Evolutionary conservation across 2,888 invertebrate species (phyloP).

Genomic region (Tachina grossa): DNA sequence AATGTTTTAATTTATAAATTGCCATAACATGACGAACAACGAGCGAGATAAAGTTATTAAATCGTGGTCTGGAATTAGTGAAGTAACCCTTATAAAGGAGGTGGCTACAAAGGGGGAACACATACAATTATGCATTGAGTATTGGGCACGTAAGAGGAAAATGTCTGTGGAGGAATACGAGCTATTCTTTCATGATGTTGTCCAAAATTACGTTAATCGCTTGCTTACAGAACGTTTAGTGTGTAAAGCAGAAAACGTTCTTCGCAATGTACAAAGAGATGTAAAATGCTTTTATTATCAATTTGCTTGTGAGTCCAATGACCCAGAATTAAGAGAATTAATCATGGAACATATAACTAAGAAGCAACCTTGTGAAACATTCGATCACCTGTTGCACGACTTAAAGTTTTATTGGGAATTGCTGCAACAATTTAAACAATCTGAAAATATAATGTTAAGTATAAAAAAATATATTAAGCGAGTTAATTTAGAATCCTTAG

Average conservation of each 20-base stretch:
- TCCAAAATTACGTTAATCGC: slow-evolving; percentile 80
- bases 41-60: slow-evolving; percentile 79
- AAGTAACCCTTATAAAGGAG: slow-evolving; percentile 80
- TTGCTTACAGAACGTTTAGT: slow-evolving; percentile 80
- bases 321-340: slow-evolving; percentile 85
- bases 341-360: slow-evolving; percentile 87
- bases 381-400: slow-evolving; percentile 75
- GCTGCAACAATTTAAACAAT: slow-evolving; percentile 76
- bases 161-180: slow-evolving; percentile 75
- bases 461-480: slow-evolving; percentile 74
- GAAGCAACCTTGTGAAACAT: slow-evolving; percentile 79
- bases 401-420: slow-evolving; percentile 79
- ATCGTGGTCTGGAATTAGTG: slow-evolving; percentile 80
- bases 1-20: background rate
- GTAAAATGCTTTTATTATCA: slow-evolving; percentile 80
- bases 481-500: slow-evolving; percentile 79
- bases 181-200: slow-evolving; percentile 80
- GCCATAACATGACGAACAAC: slow-evolving; percentile 46
- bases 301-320: slow-evolving; percentile 85
- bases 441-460: slow-evolving; percentile 71
- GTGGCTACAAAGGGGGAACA: slow-evolving; percentile 82
- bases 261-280: slow-evolving; percentile 79
- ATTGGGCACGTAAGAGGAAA: slow-evolving; percentile 78
- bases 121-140: slow-evolving; percentile 80
- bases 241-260: slow-evolving; percentile 77